Evolutionary conservation across 2,888 invertebrate genomes (phyloP).

Genomic region (Flabesymbios commensalis): DNA sequence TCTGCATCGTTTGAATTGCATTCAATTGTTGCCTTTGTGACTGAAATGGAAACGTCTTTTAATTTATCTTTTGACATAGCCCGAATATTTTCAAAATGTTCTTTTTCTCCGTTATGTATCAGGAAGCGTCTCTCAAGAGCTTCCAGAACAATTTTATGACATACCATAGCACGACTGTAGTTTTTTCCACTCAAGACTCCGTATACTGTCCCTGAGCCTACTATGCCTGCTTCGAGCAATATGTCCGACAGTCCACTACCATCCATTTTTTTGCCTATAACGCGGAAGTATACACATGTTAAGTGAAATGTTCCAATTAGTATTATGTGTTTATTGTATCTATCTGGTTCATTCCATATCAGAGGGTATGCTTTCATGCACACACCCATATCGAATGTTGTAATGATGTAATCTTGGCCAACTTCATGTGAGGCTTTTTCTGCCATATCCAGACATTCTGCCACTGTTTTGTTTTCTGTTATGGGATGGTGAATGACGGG

Average conservation of each 20-base stretch:
- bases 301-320: slow-evolving; percentile 29
- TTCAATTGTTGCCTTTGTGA: too few species aligned
- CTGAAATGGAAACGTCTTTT: too few species aligned
- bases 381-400: slow-evolving; percentile 36
- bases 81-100: too few species aligned
- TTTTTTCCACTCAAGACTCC: slow-evolving; percentile 32
- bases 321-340: slow-evolving; percentile 25
- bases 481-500: slow-evolving; percentile 18
- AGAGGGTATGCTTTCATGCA: slow-evolving; percentile 36
- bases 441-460: slow-evolving; percentile 7
- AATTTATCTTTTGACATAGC: too few species aligned
- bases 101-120: too few species aligned
- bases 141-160: slow-evolving; percentile 31
- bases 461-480: slow-evolving; percentile 13
- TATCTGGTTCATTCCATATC: slow-evolving; percentile 22
- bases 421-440: slow-evolving; percentile 16
- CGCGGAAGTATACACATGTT: slow-evolving; percentile 11
- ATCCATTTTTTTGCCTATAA: slow-evolving; percentile 29
- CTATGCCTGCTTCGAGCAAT: slow-evolving; percentile 23
- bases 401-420: slow-evolving; percentile 32
- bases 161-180: slow-evolving; percentile 31
- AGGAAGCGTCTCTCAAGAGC: slow-evolving; percentile 25
- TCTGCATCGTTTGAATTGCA: too few species aligned
- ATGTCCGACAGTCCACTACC: slow-evolving; percentile 25
- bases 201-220: slow-evolving; percentile 24